Conservation (phyloP, 2,797 vertebrate species). For the Brachyalestes nurse region DNA sequence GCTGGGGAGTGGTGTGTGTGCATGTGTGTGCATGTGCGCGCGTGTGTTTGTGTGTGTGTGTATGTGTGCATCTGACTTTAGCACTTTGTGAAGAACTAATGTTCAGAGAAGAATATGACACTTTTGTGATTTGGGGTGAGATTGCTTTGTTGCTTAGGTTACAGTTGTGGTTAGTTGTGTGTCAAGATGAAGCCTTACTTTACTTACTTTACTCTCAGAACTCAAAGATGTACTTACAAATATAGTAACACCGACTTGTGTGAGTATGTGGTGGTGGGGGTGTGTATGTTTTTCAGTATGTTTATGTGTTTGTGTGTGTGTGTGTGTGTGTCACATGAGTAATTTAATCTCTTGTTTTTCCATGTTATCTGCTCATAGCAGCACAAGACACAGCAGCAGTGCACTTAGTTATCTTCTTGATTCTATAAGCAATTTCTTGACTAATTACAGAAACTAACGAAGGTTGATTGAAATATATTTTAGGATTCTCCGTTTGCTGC, state of each 20-base stretch:
- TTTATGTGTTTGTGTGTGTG: too few relatives aligned
- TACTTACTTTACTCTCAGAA: too few relatives aligned
- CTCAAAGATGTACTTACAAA: too few relatives aligned
- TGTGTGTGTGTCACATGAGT: not conserved
- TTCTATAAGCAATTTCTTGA: not conserved
- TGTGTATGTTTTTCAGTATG: not conserved
- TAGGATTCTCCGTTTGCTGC: not conserved
- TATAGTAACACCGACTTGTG: too few relatives aligned
- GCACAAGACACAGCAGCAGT: not conserved
- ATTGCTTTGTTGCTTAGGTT: too few relatives aligned
- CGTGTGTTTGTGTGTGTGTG: constrained; percentile 7
- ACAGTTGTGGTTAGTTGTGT: too few relatives aligned
- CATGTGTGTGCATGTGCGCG: not conserved
- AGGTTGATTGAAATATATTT: not conserved
- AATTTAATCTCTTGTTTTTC: not conserved
- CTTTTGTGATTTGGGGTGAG: not conserved
- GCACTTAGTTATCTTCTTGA: not conserved
- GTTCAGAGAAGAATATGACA: not conserved
- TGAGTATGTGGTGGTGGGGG: not conserved
- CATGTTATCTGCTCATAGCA: not conserved
- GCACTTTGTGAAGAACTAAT: not conserved
- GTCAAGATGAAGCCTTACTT: too few relatives aligned
- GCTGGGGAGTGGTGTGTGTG: not conserved
- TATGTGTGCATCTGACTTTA: not conserved
- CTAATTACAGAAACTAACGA: not conserved